Base-by-base conservation (phyloP, 2,888 invertebrate species). In the Dichetophora obliterata region DNA sequence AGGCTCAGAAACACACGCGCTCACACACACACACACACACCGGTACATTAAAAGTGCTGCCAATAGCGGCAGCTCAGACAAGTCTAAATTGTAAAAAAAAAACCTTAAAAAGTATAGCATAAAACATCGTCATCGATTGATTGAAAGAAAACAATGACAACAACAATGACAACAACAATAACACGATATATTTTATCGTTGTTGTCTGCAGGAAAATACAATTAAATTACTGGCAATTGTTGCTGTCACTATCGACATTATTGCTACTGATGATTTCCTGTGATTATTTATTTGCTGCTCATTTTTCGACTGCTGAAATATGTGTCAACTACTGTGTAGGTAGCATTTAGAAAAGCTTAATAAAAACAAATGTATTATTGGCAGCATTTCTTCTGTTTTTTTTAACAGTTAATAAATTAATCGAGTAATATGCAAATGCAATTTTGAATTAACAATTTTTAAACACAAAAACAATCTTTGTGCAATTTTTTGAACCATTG, bases 41-140 rank as follows among this genome's bases (percentile, higher is more conserved):
- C 31, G 27, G n/a, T 19, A 24, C 68, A 48, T 59, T 8, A 31
- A 43, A 31, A 66, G 43, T 37, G 37, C 66, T 37, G 37, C 66
- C 43, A 66, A 19, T 19, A 34, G 66, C 22, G 57, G 11, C 37
- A 22, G 19, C 59, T 27, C 24, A 27, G 59, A 59, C 27, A 14
- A 59, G 59, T 27, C 9, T 27, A 27, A 22, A 59, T 27, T 11
- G 5, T 9, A 27, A 27, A 59, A 59, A 59, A 11, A 59, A 59
- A 59, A 59, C 5, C 11, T 24, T 24, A 4, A 59, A 59, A 59
- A 59, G 9, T 6, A 27, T n/a, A 59, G 5, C 27, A 24, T 27
- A 5, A 59, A 24, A 16, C 14, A 59, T 4, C 66, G 66, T 66
- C 66, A 66, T 66, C 66, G 43, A 66, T 66, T 43, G 66, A 66